Base-by-base conservation (phyloP, 2,797 vertebrate genomes). In the Brachymystax lenok region DNA sequence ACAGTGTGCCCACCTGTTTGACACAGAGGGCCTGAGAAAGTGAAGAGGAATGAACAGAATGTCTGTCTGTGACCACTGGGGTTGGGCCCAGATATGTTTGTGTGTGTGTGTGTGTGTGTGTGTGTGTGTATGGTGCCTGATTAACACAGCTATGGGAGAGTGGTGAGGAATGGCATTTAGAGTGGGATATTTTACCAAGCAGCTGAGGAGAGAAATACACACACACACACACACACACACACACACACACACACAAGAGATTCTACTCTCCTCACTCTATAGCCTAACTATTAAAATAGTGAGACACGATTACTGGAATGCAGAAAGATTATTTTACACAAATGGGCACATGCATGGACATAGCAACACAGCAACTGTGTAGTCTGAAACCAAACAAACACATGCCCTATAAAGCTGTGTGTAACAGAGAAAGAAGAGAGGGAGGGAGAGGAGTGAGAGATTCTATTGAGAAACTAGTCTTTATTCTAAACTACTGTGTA, bases 1-100 rank as follows among this genome's bases (percentile, higher is more conserved):
- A 82, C 86, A 88, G 82, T 35, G 79, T 76, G 30, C 7, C 88
- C 95, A 96, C 95, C 94, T 95, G 95, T 94, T 86, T 80, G 83
- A 92, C 79, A 90, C 88, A 79, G 75, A 86, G 92, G 93, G 92
- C 94, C 93, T 94, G 94, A 95, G 95, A 96, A 96, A 95, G 94
- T 90, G 87, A 75, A 86, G 72, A 86, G 92, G 95, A 95, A 96
- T 94, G 95, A 95, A 87, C 82, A 94, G 94, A 93, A 95, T 89
- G 89, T 90, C 81, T 52, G 82, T 79, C 77, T 79, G 78, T 74
- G 75, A 64, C 35, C 76, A 71, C 78, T 79, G 81, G 66, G 83
- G 86, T 81, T 63, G 77, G 35, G 69, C 81, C 82, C 73, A 82
- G 76, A 76, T 17, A 12, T 88, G 87, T 85, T 90, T 80, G 76